phyloP scores from a whole-genome alignment of 2,888 invertebrate genomes.

The Acleris literana region DNA sequence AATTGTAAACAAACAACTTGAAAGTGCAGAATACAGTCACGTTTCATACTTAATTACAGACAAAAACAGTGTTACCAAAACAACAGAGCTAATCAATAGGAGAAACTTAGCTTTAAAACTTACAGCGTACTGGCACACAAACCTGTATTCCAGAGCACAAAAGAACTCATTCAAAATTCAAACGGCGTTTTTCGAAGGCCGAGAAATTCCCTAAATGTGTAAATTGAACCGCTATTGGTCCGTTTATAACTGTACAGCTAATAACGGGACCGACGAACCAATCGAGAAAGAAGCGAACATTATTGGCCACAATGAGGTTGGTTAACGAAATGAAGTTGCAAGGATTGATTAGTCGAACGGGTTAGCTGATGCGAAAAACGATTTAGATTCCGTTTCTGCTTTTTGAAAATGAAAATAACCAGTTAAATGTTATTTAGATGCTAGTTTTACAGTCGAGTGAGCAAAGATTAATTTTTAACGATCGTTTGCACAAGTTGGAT shows the following conservation, averaged over 20 bases:
- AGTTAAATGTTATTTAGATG: no score
- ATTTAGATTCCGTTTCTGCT: conserved; percentile 16
- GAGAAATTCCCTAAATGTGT: conserved; percentile 41
- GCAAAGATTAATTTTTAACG: no score
- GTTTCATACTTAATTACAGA: not conserved
- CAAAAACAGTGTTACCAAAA: conserved; percentile 10
- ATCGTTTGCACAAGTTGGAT: no score
- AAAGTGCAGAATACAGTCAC: not conserved
- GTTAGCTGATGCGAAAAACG: conserved; percentile 27
- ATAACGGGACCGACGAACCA: conserved; percentile 24
- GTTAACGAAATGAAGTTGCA: conserved; percentile 18
- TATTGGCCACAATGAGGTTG: conserved; percentile 17
- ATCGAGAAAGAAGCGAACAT: conserved; percentile 21
- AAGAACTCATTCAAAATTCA: conserved; percentile 47
- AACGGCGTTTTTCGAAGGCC: conserved; percentile 44
- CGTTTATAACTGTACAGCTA: conserved; percentile 25
- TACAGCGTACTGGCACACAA: conserved; percentile 43
- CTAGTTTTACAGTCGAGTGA: no score
- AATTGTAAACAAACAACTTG: conserved; percentile 9
- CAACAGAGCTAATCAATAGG: conserved; percentile 15
- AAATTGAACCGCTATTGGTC: conserved; percentile 23
- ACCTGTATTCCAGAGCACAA: conserved; percentile 52
- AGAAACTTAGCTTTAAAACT: conserved; percentile 12
- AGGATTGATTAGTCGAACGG: conserved; percentile 29
- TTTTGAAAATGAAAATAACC: no score